Base-by-base conservation (phyloP, 2,797 vertebrate species). In the Lophius americanus region DNA sequence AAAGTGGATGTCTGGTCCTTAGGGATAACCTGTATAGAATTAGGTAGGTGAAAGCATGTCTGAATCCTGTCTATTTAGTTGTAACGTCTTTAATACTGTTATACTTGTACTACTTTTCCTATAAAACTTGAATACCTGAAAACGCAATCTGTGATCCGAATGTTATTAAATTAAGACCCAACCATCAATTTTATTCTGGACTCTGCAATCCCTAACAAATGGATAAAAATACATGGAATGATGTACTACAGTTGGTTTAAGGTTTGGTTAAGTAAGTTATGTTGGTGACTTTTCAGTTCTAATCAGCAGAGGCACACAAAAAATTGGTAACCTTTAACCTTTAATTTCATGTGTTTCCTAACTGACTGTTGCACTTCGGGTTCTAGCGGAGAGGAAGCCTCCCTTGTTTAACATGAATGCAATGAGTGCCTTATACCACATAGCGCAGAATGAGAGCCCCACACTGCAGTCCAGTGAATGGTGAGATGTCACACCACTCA, bases 401-500 rank as follows among this genome's bases (percentile, higher is more conserved):
- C 98, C 98, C 84, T 94, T 99, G 93, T 99, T 99, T 94, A 99
- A 99, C 89, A 99, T 99, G 98, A 99, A 99, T 92, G 98, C 98
- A 92, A 99, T 99, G 98, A 99, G 98, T 99, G 98, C 98, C 98
- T 99, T 99, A 97, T 99, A 99, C 92, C 98, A 99, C 92, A 99
- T 99, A 96, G 98, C 98, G 84, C 98, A 99, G 96, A 99, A 99
- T 92, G 98, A 99, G 92, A 99, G 97, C 92, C 98, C 98, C 86
- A 93, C 94, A 84, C 94, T 99, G 88, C 96, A 98, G 81, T 98
- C 96, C 87, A 97, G 94, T 92, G 98, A 99, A 96, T 99, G 97
- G 98, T 99, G 84, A 96, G 96, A 90, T 9, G n/a, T 32, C 35
- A 35, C 53, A 57, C 44, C 65, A 43, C 51, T 52, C 60, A 57